These are phyloP conservation scores for Rissa tridactyla DNA, from an alignment of 2,113 vertebrate genomes.

Conservation along the genomic window DNA sequence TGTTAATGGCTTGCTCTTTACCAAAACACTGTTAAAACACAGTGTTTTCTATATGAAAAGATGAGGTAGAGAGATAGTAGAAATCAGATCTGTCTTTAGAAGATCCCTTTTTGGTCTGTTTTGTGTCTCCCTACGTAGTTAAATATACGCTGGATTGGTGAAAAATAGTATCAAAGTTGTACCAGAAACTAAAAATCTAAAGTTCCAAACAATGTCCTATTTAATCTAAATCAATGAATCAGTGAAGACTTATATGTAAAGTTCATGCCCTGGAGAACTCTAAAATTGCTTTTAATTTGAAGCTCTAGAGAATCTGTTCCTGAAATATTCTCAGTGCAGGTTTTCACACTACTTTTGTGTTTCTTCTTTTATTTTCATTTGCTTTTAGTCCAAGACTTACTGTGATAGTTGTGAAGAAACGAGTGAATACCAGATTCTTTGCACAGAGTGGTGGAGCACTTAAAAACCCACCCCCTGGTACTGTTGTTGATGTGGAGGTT, in stretches of 20 bases:
- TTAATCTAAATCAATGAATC: background rate
- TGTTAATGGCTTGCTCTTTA: background rate
- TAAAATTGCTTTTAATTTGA: background rate
- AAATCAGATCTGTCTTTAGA: background rate
- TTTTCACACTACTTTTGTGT: background rate
- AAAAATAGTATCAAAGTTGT: background rate
- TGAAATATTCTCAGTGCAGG: background rate
- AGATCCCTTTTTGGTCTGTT: background rate
- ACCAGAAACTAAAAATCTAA: background rate
- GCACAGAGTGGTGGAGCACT: conserved; percentile 70
- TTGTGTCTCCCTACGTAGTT: background rate
- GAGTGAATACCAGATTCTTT: conserved; percentile 86
- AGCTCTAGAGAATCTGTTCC: background rate
- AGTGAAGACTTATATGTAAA: rapidly evolving
- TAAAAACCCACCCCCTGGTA: conserved; percentile 91
- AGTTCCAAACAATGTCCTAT: background rate
- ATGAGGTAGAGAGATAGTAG: background rate
- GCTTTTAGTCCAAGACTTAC: conserved; percentile 84
- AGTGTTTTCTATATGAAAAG: background rate
- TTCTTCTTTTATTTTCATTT: background rate
- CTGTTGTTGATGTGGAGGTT: conserved; percentile 86
- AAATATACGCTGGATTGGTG: background rate
- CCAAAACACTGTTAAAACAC: background rate
- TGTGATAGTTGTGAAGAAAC: conserved; percentile 94
- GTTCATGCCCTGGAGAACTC: background rate